Conservation (phyloP, 92 coral and sea anemone species). For the Pocillopora grandis region DNA sequence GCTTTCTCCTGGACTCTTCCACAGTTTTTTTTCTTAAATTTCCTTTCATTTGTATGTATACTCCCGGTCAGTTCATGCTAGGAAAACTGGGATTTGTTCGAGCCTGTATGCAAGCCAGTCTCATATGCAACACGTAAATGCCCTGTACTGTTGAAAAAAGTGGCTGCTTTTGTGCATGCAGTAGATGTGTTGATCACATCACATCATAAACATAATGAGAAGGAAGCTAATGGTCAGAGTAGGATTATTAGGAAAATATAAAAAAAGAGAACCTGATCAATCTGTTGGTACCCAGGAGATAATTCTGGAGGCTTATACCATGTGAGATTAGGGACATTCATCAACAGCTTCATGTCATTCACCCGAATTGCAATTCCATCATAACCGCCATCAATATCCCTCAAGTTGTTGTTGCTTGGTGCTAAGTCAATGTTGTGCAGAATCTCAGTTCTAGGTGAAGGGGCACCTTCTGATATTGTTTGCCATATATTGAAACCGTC, state of each 20-base stretch:
- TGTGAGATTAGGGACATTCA: constrained; percentile 31
- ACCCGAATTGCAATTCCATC: constrained; percentile 39
- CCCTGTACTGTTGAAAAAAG: too few species aligned
- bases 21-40: too few species aligned
- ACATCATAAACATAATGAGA: neutral
- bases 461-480: constrained; percentile 63
- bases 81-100: too few species aligned
- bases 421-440: constrained; percentile 69
- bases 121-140: too few species aligned
- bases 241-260: neutral
- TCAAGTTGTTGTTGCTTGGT: neutral
- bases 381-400: neutral
- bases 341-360: constrained; percentile 51
- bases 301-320: constrained; percentile 48
- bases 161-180: too few species aligned
- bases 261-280: neutral
- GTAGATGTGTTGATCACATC: neutral
- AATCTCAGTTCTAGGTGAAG: constrained; percentile 73
- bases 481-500: constrained; percentile 74
- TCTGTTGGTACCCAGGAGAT: neutral
- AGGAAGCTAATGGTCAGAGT: neutral
- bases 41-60: too few species aligned
- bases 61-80: too few species aligned
- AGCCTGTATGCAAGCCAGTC: too few species aligned
- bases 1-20: too few species aligned